Percentiles rank a stretch among this genome's conserved stretches.
Conservation (phyloP, 2,888 invertebrate species). For the Portevinia maculata region DNA sequence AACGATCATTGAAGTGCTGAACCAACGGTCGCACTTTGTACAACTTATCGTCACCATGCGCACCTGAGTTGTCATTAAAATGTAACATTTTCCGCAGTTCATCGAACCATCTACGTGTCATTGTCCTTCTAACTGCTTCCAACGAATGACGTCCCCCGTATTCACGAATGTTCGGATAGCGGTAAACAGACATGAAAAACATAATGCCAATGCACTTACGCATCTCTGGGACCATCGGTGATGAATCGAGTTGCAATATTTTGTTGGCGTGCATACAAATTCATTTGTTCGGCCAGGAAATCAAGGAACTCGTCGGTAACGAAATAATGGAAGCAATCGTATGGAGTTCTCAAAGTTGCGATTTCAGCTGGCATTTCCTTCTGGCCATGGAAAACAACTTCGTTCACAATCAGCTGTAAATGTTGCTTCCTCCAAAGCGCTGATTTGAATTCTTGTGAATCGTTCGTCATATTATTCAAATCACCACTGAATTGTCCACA, state of each 20-base stretch:
- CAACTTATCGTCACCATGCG: too few relatives aligned
- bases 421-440: slow-evolving; percentile 30
- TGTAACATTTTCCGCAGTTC: too few relatives aligned
- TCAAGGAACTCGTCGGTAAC: background rate
- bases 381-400: slow-evolving; percentile 34
- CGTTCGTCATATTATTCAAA: slow-evolving; percentile 15
- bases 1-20: too few relatives aligned
- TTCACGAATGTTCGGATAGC: background rate
- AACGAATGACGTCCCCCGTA: background rate
- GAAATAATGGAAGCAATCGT: slow-evolving; percentile 21
- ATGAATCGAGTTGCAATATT: slow-evolving; percentile 5
- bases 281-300: slow-evolving; percentile 1
- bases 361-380: slow-evolving; percentile 35
- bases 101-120: background rate
- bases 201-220: background rate
- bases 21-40: too few relatives aligned
- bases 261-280: background rate
- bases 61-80: too few relatives aligned
- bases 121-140: background rate
- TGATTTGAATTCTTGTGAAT: slow-evolving; percentile 28
- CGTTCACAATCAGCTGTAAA: slow-evolving; percentile 34
- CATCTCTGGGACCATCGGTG: background rate
- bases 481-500: slow-evolving; percentile 5
- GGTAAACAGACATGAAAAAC: too few relatives aligned
- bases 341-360: slow-evolving; percentile 6